Evolutionary conservation across 2,888 invertebrate species (phyloP).

Genomic region (Alsophila aescularia): DNA sequence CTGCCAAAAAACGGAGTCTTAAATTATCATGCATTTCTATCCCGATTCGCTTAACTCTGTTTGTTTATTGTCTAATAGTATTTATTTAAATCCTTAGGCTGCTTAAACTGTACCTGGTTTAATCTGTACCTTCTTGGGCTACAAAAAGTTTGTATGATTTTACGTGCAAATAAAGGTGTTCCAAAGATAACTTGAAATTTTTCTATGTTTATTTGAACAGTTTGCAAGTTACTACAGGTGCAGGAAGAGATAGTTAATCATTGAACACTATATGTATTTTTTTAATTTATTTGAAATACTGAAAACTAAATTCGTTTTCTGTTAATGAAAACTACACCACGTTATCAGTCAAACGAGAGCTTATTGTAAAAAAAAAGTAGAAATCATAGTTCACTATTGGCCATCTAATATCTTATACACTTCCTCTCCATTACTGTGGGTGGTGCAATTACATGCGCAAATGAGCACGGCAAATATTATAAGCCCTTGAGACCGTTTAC

Average conservation of each 20-base stretch:
- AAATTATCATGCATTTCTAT: constrained; percentile 45
- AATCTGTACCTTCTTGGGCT: constrained; percentile 54
- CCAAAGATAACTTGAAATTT: constrained; percentile 53
- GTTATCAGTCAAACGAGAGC: too few species aligned
- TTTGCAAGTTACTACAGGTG: not conserved
- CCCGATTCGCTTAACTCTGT: constrained; percentile 62
- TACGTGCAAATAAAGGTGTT: constrained; percentile 68
- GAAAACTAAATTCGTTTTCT: too few species aligned
- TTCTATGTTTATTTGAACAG: not conserved
- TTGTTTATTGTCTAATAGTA: constrained; percentile 79
- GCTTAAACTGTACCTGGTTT: constrained; percentile 77
- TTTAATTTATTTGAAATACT: too few species aligned
- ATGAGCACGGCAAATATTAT: constrained; percentile 62
- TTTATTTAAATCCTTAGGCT: constrained; percentile 76
- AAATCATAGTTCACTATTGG: constrained; percentile 16
- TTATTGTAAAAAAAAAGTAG: not conserved
- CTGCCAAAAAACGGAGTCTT: constrained; percentile 50
- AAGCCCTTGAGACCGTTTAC: constrained; percentile 65
- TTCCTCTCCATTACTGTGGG: constrained; percentile 59
- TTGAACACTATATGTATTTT: not conserved
- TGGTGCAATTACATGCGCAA: constrained; percentile 76
- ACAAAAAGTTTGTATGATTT: constrained; percentile 57
- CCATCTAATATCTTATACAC: constrained; percentile 38
- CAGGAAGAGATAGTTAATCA: not conserved
- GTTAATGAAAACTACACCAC: too few species aligned